A percentile compares a stretch with the other conserved stretches of the same genome.
These are phyloP conservation scores for Pandion haliaetus DNA, from an alignment of 2,113 vertebrate genomes.

Conservation along the genomic window DNA sequence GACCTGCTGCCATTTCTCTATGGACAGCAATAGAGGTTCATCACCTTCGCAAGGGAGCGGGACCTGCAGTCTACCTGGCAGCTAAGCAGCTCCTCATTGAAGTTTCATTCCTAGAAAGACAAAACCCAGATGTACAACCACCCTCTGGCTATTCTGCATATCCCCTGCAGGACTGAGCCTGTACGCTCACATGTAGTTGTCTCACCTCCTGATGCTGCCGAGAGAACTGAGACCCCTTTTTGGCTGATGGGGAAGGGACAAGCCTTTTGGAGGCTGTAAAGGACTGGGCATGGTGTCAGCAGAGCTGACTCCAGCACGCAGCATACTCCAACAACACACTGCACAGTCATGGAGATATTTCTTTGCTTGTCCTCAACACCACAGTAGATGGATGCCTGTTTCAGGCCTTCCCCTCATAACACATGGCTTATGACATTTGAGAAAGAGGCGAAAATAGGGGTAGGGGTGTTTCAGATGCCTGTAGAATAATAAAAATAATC, in stretches of 20 bases:
- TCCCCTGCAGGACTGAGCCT: background rate
- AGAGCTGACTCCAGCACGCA: background rate
- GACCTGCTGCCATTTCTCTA: background rate
- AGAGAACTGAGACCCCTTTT: background rate
- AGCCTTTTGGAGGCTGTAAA: background rate
- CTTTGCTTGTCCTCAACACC: background rate
- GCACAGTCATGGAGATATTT: accelerated
- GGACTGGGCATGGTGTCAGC: background rate
- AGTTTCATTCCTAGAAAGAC: background rate
- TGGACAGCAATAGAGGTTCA: accelerated
- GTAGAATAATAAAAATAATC: background rate
- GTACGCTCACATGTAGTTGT: accelerated
- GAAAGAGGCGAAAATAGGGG: background rate
- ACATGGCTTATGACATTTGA: background rate
- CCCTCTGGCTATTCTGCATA: background rate
- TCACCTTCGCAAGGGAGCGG: background rate
- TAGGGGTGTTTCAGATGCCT: background rate
- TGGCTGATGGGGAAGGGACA: background rate
- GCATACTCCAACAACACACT: accelerated
- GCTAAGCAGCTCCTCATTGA: background rate
- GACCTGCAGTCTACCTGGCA: background rate
- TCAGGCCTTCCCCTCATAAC: background rate
- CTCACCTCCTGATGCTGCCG: background rate
- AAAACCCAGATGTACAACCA: background rate
- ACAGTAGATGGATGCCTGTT: background rate